phyloP scores from a whole-genome alignment of 37 sponge, comb jelly and placozoan genomes.

The Axinella damicornis region DNA sequence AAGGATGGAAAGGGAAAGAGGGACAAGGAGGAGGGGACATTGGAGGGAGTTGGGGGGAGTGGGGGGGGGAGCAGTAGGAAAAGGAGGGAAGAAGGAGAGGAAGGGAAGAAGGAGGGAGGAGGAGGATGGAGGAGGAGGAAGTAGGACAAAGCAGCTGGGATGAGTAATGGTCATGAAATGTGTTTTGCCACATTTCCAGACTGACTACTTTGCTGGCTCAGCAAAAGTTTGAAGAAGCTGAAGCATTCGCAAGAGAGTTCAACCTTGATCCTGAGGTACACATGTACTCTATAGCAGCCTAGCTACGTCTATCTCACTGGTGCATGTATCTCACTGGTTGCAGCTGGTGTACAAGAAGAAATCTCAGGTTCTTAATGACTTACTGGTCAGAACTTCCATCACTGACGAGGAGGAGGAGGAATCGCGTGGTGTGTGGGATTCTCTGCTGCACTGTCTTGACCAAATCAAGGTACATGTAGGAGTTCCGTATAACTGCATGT shows the following conservation, averaged over 20 bases:
- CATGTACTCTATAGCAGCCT: no score
- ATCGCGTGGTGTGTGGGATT: background rate
- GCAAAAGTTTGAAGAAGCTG: conserved; percentile 55
- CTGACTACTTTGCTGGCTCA: conserved; percentile 38
- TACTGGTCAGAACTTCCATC: background rate
- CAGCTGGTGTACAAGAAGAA: conserved; percentile 58
- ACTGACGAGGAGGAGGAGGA: background rate
- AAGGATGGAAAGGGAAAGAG: no score
- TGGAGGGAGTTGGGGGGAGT: no score
- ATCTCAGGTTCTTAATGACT: conserved; percentile 24
- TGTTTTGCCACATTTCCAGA: background rate
- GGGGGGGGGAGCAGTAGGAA: no score
- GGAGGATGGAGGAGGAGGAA: no score
- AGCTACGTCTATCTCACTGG: background rate
- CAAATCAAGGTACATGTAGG: background rate
- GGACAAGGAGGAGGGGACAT: no score
- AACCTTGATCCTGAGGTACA: conserved; percentile 47
- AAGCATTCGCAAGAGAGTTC: conserved; percentile 32
- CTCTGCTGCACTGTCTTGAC: conserved; percentile 28
- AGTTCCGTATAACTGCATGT: no score
- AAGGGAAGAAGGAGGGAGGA: no score
- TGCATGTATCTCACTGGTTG: background rate
- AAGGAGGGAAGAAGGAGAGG: no score
- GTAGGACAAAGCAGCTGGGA: no score
- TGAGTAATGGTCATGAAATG: background rate